phyloP scores from a whole-genome alignment of 2,888 invertebrate species.

The Melipona bicolor region DNA sequence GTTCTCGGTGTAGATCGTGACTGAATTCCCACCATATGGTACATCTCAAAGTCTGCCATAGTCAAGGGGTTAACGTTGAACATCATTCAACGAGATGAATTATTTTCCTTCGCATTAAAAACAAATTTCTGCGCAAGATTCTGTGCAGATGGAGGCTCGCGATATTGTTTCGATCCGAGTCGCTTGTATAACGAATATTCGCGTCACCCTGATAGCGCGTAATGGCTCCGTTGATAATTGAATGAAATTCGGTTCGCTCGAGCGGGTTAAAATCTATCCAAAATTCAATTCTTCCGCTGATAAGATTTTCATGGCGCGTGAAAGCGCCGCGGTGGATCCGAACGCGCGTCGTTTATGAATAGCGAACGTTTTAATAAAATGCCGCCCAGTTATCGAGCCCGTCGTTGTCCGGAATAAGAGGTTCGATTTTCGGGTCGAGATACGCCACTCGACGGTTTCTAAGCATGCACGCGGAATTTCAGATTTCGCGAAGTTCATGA shows the following conservation, averaged over 20 bases:
- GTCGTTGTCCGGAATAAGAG: not conserved
- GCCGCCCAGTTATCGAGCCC: not conserved
- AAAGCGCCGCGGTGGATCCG: not conserved
- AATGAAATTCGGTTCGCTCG: no score
- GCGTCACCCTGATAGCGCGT: no score
- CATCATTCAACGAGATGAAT: no score
- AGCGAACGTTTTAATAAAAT: not conserved
- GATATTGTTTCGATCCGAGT: no score
- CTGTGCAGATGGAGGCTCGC: no score
- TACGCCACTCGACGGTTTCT: not conserved
- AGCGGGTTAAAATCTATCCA: not conserved
- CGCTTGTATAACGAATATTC: no score
- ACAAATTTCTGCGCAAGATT: no score
- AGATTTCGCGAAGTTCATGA: not conserved
- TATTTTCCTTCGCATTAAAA: no score
- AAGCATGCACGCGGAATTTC: not conserved
- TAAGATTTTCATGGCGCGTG: not conserved
- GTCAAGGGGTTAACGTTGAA: no score
- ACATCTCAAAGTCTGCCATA: no score
- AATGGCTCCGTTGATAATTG: not conserved
- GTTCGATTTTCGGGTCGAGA: not conserved
- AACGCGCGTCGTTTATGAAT: not conserved
- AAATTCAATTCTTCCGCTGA: not conserved
- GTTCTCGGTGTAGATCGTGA: no score
- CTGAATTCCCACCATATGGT: no score